Evolutionary conservation across 2,797 vertebrate genomes (phyloP).

Genomic region (Pangasius mekongensis): DNA sequence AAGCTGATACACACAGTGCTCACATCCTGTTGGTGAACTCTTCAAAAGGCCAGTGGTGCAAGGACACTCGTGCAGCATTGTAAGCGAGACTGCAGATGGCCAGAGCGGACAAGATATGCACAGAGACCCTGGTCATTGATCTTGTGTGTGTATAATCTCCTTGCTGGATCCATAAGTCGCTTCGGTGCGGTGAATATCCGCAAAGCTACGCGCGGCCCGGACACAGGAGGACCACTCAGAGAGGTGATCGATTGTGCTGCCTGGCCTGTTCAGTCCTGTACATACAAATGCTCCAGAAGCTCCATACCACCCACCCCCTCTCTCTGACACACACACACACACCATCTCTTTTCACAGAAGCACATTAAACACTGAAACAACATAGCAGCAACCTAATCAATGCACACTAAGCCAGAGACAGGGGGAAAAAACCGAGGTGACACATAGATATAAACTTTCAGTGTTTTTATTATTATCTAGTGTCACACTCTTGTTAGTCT

Average conservation of each 20-base stretch:
- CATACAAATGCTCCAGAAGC: constrained; percentile 60
- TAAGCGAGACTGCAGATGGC: constrained; percentile 56
- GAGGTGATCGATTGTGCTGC: constrained; percentile 70
- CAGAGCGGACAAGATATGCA: constrained; percentile 35
- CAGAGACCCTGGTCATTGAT: constrained; percentile 70
- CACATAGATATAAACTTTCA: constrained; percentile 51
- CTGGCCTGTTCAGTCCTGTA: constrained; percentile 59
- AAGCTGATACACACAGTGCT: constrained; percentile 15
- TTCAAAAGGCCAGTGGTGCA: constrained; percentile 57
- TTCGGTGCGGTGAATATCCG: constrained; percentile 62
- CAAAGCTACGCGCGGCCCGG: constrained; percentile 61
- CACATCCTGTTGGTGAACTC: constrained; percentile 42
- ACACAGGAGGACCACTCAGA: constrained; percentile 68
- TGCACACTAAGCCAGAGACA: constrained; percentile 60
- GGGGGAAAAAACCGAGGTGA: neutral
- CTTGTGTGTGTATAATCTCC: constrained; percentile 72
- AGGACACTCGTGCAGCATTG: constrained; percentile 49
- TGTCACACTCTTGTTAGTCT: constrained; percentile 56
- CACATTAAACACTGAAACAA: neutral
- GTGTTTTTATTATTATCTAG: constrained; percentile 48
- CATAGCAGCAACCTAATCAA: constrained; percentile 64
- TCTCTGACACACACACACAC: constrained; percentile 5
- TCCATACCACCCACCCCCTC: constrained; percentile 12
- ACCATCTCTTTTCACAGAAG: constrained; percentile 15
- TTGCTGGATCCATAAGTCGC: constrained; percentile 70